Evolutionary conservation across 2,888 invertebrate species (phyloP), one percentile per base, ranked within the genome.

Genomic region (Enchytraeus crypticus): DNA sequence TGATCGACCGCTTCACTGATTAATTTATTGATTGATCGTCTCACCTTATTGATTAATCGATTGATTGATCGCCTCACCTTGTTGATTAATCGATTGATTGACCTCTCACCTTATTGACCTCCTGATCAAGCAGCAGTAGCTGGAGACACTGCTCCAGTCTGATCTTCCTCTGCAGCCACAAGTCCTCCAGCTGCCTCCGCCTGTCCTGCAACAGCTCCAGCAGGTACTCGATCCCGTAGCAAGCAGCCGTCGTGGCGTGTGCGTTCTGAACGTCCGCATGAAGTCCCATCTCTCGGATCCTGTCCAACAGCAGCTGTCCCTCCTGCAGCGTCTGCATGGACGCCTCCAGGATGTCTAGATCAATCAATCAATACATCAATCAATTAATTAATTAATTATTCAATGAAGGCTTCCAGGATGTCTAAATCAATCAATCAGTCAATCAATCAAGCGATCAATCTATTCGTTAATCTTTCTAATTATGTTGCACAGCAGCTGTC

Each of bases 301-400:
- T 84, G 55, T 86, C 86, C 71, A 91, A 81, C 65, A 90, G 81
- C 58, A 83, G 82, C 74, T 88, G 88, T 54, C 90, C 90, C 67
- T 88, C 85, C 73, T 88, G 88, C 54, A 91, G 81, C 2, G 90
- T 87, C n/a, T 84, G 83, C 85, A 89, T 88, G 2, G 90, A 84
- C 5, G 86, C 82, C 68, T 89, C 89, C 61, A 90, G 80, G 77
- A 90, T 85, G 64, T 76, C 81, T 81, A 68, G 14, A 53, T 30
- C n/a, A n/a, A n/a, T n/a, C n/a, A n/a, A n/a, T n/a, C n/a, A n/a
- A n/a, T n/a, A n/a, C n/a, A n/a, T n/a, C n/a, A n/a, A n/a, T n/a
- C n/a, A n/a, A n/a, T n/a, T n/a, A n/a, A n/a, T n/a, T n/a, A n/a
- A n/a, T n/a, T n/a, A n/a, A n/a, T n/a, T n/a, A n/a, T n/a, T n/a